Evolutionary conservation across 2,797 vertebrate species (phyloP), one percentile per base, ranked within the genome.

Genomic region (Spinus pinus): DNA sequence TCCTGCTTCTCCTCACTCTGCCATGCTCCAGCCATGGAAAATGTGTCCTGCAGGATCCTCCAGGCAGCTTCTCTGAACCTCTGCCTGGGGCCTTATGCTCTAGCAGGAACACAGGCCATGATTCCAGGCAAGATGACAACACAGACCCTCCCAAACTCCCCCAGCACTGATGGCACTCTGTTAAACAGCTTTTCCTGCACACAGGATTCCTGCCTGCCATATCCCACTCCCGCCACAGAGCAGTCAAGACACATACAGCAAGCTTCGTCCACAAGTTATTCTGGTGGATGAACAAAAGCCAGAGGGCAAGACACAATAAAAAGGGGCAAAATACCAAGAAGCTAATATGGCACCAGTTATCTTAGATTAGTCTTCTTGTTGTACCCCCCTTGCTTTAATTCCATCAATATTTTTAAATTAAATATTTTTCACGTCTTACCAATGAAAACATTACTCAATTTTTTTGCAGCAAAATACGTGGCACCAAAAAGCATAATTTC

Each of bases 11-110:
- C 69, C 24, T 11, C 47, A 31, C 0, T 1, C 0, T 58, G 74
- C 67, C 28, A 4, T 1, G 14, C 56, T 72, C 60, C 35, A 50
- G 56, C 49, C 65, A 10, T 0, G 0, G 64, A 10, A 24, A 66
- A 16, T 7, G 27, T 4, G 50, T 31, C 75, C 69, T 64, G 39
- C 30, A 64, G 42, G 28, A 47, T 58, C 13, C 3, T 7, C 33
- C 66, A 35, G 70, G 0, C 17, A 85, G 46, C 10, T 41, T 13
- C 80, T 46, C 42, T 14, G 46, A 84, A 33, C 30, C 58, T 71
- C 91, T 80, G 58, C 44, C 49, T 28, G 5, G 10, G 47, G 22
- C 10, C 23, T 56, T 3, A 23, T 2, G 25, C 8, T 54, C 64
- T n/a, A 58, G 35, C 39, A 62, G 51, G 21, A 71, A 9, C 64